phyloP scores from a whole-genome alignment of 2,797 vertebrate species.

The Chiloscyllium punctatum region DNA sequence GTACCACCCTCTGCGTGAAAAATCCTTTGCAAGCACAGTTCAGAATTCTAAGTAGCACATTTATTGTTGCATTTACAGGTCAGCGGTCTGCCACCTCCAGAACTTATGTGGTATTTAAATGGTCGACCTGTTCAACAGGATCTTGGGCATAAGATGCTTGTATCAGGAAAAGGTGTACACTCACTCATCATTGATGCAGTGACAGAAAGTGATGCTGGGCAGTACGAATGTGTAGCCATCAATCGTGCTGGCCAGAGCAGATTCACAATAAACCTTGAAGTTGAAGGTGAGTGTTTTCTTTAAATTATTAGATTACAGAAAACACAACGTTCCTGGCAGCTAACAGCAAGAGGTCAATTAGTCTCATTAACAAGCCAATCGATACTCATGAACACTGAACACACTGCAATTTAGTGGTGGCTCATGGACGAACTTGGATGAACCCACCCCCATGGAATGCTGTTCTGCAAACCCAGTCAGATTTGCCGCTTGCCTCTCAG shows the following conservation, averaged over 20 bases:
- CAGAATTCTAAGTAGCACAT: slow-evolving; percentile 39
- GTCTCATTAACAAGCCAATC: no score
- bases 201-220: slow-evolving; percentile 77
- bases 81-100: slow-evolving; percentile 78
- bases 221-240: slow-evolving; percentile 79
- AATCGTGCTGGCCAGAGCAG: slow-evolving; percentile 82
- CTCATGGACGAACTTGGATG: no score
- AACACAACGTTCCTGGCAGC: no score
- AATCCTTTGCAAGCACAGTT: slow-evolving; percentile 10
- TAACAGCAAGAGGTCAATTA: no score
- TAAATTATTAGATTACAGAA: not conserved
- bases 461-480: no score
- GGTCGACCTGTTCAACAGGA: slow-evolving; percentile 84
- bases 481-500: no score
- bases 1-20: no score
- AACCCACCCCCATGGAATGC: no score
- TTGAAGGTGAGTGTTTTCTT: slow-evolving; percentile 67
- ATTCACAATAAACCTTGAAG: slow-evolving; percentile 76
- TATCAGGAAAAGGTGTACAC: slow-evolving; percentile 88
- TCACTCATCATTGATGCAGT: slow-evolving; percentile 93
- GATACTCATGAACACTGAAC: no score
- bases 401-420: no score
- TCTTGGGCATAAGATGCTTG: slow-evolving; percentile 91
- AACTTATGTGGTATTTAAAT: slow-evolving; percentile 86
- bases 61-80: slow-evolving; percentile 60